These are phyloP conservation scores for Heteractis magnifica DNA, from an alignment of 92 coral and sea anemone genomes.

Conservation along the genomic window DNA sequence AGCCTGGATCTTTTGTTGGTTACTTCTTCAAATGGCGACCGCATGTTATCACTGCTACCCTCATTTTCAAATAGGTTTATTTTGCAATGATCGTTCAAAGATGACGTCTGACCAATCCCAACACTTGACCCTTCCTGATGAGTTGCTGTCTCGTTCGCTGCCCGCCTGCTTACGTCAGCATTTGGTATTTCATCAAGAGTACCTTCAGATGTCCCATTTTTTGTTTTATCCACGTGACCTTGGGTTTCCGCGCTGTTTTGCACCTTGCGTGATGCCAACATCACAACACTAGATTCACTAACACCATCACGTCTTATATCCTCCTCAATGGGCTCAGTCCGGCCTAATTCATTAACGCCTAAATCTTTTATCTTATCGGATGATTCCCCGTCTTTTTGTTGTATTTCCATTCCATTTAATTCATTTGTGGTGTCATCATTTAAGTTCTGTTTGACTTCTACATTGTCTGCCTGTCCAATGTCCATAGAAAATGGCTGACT, in stretches of 20 bases:
- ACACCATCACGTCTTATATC: neutral
- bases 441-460: neutral
- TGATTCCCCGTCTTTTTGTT: neutral
- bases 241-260: neutral
- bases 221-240: neutral
- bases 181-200: too few species aligned
- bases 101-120: neutral
- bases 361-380: neutral
- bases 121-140: neutral
- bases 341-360: neutral
- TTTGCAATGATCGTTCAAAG: neutral
- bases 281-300: neutral
- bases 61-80: too few species aligned
- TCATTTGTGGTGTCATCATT: neutral
- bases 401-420: neutral
- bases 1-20: neutral
- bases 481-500: neutral
- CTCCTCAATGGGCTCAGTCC: neutral
- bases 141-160: neutral
- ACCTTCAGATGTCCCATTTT: neutral
- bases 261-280: neutral
- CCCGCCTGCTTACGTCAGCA: neutral
- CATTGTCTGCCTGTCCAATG: neutral
- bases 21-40: neutral
- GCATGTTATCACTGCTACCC: neutral